Conservation (phyloP, 1,140 invertebrate genomes). For the Atopsyche davidsoni region DNA sequence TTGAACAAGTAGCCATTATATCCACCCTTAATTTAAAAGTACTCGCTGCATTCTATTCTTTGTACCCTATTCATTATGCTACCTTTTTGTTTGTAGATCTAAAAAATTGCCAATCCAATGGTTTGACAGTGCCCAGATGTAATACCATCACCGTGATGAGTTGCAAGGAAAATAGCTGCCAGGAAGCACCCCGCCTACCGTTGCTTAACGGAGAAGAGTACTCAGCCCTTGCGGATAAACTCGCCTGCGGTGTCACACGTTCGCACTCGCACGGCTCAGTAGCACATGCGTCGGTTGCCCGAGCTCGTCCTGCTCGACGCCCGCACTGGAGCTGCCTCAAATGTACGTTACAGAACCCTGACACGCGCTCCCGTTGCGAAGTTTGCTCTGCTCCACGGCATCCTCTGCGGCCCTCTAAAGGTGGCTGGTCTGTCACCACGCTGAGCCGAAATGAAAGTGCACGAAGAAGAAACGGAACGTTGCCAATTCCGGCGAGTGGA, state of each 20-base stretch:
- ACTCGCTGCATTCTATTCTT: too few species aligned
- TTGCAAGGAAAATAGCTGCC: slow-evolving; percentile 34
- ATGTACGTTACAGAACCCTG: slow-evolving; percentile 69
- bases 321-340: slow-evolving; percentile 63
- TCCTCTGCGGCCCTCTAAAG: slow-evolving; percentile 38
- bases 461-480: slow-evolving; percentile 38
- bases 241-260: slow-evolving; percentile 42
- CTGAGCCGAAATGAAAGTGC: slow-evolving; percentile 41
- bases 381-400: slow-evolving; percentile 52
- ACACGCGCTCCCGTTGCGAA: slow-evolving; percentile 57
- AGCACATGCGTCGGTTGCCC: background rate
- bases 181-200: slow-evolving; percentile 20
- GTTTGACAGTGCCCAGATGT: slow-evolving; percentile 49
- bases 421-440: slow-evolving; percentile 44
- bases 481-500: slow-evolving; percentile 39
- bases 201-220: slow-evolving; percentile 18
- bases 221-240: slow-evolving; percentile 39
- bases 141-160: slow-evolving; percentile 53
- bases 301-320: background rate
- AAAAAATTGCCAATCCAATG: slow-evolving; percentile 37
- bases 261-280: slow-evolving; percentile 46
- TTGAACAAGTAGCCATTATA: too few species aligned
- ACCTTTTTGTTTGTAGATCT: slow-evolving; percentile 2
- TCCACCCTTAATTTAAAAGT: too few species aligned
- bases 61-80: background rate